Base-by-base conservation (phyloP, 2,797 vertebrate genomes). In the Typhlichthys subterraneus region DNA sequence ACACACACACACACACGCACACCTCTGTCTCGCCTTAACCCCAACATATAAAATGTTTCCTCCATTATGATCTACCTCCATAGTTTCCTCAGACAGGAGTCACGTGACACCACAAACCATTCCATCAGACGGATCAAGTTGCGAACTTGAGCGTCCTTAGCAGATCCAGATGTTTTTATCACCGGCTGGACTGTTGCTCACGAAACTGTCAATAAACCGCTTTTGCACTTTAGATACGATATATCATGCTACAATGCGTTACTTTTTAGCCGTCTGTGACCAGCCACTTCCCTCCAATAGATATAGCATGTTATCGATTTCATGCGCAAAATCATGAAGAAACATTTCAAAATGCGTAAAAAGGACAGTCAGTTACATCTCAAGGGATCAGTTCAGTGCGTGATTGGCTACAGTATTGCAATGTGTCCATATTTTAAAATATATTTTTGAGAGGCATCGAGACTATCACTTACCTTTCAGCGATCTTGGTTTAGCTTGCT, bases 401-500 rank as follows among this genome's bases (percentile, higher is more conserved):
- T 74, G 72, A 64, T 67, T 69, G 81, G 71, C 72, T 68, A 29
- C 4, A 65, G 59, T 75, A 69, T 73, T 85, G 69, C 31, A n/a
- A 55, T 33, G 29, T 55, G 31, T 29, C 13, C 12, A 55, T 33
- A 31, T 29, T 46, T 15, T 12, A 46, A 57, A 60, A 67, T n/a
- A 47, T 51, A 23, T 45, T 49, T 79, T 69, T 72, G 63, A 57
- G 62, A 87, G 77, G 80, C 84, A 88, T 46, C 73, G 78, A 73
- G 76, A 72, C 81, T 65, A 45, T 82, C 87, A 93, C 96, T 98
- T 97, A 98, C 97, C 96, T 98, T 95, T 96, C 91, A 98, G 92
- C 75, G 96, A 96, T 97, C 97, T 95, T 95, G 97, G 97, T 87
- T 99, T 99, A 87, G 97, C 97, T 97, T 98, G 96, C 95, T 98